phyloP scores from a whole-genome alignment of 2,113 vertebrate species.

The Passerina amoena region DNA sequence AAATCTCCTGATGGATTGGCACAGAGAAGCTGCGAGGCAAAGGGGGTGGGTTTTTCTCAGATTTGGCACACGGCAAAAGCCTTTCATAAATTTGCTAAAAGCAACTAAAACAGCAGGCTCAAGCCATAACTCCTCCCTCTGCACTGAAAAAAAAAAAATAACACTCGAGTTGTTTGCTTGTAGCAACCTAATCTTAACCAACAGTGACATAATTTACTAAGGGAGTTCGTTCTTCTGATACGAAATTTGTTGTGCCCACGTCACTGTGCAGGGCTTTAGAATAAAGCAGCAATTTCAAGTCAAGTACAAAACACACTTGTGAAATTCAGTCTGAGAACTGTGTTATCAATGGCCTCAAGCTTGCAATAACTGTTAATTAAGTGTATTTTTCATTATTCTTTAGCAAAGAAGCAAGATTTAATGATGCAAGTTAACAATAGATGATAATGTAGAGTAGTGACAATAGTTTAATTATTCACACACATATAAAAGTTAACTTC shows the following conservation, averaged over 20 bases:
- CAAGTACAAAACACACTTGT: slow-evolving; percentile 72
- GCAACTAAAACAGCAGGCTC: slow-evolving; percentile 46
- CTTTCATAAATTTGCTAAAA: slow-evolving; percentile 41
- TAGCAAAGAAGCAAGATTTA: slow-evolving; percentile 81
- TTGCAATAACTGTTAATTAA: slow-evolving; percentile 82
- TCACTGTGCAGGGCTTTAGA: slow-evolving; percentile 30
- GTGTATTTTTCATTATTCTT: slow-evolving; percentile 84
- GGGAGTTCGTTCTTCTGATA: slow-evolving; percentile 27
- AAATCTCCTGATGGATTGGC: slow-evolving; percentile 27
- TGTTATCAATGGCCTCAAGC: slow-evolving; percentile 79
- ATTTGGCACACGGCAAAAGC: not conserved
- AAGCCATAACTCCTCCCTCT: slow-evolving; percentile 10
- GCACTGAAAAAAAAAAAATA: slow-evolving; percentile 35
- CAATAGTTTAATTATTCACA: slow-evolving; percentile 85
- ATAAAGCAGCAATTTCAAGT: slow-evolving; percentile 61
- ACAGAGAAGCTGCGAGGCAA: not conserved
- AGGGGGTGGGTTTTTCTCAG: not conserved
- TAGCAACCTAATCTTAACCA: slow-evolving; percentile 79
- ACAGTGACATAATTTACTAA: slow-evolving; percentile 49
- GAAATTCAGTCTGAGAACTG: slow-evolving; percentile 77
- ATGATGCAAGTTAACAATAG: slow-evolving; percentile 84
- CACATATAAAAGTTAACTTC: slow-evolving; percentile 80
- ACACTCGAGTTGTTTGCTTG: slow-evolving; percentile 57
- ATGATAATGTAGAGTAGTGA: slow-evolving; percentile 82
- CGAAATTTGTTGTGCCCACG: slow-evolving; percentile 40